Conservation (phyloP, 2,888 invertebrate genomes). For the Branchinecta sandiegonensis region DNA sequence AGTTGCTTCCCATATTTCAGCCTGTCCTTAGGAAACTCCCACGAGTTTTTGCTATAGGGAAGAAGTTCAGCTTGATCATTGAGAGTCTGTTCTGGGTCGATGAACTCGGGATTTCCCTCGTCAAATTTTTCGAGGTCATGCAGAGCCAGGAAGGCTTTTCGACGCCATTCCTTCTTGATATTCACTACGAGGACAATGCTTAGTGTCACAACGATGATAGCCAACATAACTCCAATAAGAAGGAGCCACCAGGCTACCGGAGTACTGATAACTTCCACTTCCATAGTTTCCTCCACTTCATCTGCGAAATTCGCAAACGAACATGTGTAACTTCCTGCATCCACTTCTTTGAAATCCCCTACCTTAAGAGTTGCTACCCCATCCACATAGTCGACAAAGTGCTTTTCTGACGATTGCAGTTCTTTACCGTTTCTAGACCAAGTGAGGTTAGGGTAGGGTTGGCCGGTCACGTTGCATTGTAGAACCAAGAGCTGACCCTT, state of each 20-base stretch:
- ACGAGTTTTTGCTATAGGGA: conserved; percentile 65
- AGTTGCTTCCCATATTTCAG: conserved; percentile 66
- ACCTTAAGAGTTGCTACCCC: conserved; percentile 21
- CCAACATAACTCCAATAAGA: conserved; percentile 24
- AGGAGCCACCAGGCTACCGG: conserved; percentile 18
- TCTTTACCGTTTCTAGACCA: conserved; percentile 19
- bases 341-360: conserved; percentile 24
- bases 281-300: conserved; percentile 22
- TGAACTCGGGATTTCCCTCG: conserved; percentile 57
- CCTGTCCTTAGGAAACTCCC: conserved; percentile 79
- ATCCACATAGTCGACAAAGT: conserved; percentile 12
- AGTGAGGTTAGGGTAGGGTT: not conserved
- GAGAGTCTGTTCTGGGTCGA: conserved; percentile 74
- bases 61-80: conserved; percentile 88
- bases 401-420: conserved; percentile 15
- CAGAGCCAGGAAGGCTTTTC: conserved; percentile 24
- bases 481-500: not conserved
- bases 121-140: conserved; percentile 44
- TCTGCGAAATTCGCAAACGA: conserved; percentile 27
- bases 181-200: conserved; percentile 26
- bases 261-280: conserved; percentile 26
- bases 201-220: conserved; percentile 26
- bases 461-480: conserved; percentile 13
- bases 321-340: conserved; percentile 28
- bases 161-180: conserved; percentile 27